Base-by-base conservation (phyloP, 2,113 vertebrate species). In the Eulemur macaco region DNA sequence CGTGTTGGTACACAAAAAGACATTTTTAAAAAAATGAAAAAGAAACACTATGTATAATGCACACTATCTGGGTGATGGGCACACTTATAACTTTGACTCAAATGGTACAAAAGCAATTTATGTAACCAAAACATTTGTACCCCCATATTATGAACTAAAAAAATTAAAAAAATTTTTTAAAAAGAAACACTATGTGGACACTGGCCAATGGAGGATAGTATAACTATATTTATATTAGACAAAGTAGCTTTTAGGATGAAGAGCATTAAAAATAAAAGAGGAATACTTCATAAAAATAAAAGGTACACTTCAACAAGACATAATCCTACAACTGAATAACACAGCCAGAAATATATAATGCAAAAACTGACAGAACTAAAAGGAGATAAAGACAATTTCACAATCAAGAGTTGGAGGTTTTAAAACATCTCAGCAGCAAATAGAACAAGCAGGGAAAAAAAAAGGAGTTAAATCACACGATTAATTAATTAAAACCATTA, bases 211-310 rank as follows among this genome's bases (percentile, higher is more conserved):
- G 78, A 84, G n/a, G 21, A 23, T 71, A 27, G 71, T 20, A 0
- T 47, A 42, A 66, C 29, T 87, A 11, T 39, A 78, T 29, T 77
- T 76, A 69, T 23, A 60, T 39, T 15, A 77, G n/a, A 47, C 45
- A 71, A 71, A 45, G 45, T 45, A 78, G 69, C 14, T 77, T 14
- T 64, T 29, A 95, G 34, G 17, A 92, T 31, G 37, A 54, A 84
- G 54, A 64, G 8, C 27, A 86, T 27, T 85, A 66, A 80, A 86
- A 92, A 63, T 7, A 39, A 60, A 25, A 85, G 37, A 31, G 27
- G 5, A 92, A 47, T 34, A 86, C n/a, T 39, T 85, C 39, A 58
- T 88, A 66, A 85, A 95, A 89, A 74, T 66, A 56, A 95, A 89
- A 85, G 54, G 45, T 17, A 66, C 52, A 58, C 5, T 45, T 86